Percentiles rank a stretch among this genome's conserved stretches.
Evolutionary conservation across 2,113 vertebrate genomes (phyloP).

Genomic region (Melanerpes formicivorus): DNA sequence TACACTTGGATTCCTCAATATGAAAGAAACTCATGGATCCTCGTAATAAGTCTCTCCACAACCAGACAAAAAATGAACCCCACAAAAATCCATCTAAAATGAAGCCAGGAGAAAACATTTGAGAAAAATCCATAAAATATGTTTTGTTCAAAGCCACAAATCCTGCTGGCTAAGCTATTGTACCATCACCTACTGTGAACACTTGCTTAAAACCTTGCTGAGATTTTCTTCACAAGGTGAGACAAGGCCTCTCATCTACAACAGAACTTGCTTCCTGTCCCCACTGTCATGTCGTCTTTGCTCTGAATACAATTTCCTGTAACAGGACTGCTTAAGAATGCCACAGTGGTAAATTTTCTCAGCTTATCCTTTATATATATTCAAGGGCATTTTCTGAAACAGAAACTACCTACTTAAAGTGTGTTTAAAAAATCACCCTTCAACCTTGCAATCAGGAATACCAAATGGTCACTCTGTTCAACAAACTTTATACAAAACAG

Average conservation of each 20-base stretch:
- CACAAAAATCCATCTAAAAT: not conserved
- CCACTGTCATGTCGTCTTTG: not conserved
- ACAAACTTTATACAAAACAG: not conserved
- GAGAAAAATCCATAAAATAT: not conserved
- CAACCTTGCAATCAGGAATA: not conserved
- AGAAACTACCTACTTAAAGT: not conserved
- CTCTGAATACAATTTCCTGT: not conserved
- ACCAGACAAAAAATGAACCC: not conserved
- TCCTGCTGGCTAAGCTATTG: not conserved
- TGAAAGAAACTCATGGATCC: not conserved
- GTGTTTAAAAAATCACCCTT: not conserved
- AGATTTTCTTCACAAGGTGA: not conserved
- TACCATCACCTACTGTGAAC: not conserved
- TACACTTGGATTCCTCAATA: not conserved
- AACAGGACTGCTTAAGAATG: not conserved
- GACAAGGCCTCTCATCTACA: not conserved
- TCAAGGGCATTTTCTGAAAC: not conserved
- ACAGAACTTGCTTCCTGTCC: not conserved
- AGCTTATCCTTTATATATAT: not conserved
- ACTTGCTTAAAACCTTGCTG: not conserved
- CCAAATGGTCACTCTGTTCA: rapidly evolving
- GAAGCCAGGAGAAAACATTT: rapidly evolving
- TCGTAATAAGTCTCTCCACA: not conserved
- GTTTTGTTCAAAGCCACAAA: not conserved
- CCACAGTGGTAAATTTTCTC: not conserved